Conservation (phyloP, 2,797 vertebrate genomes). For the Meda fulgida region DNA sequence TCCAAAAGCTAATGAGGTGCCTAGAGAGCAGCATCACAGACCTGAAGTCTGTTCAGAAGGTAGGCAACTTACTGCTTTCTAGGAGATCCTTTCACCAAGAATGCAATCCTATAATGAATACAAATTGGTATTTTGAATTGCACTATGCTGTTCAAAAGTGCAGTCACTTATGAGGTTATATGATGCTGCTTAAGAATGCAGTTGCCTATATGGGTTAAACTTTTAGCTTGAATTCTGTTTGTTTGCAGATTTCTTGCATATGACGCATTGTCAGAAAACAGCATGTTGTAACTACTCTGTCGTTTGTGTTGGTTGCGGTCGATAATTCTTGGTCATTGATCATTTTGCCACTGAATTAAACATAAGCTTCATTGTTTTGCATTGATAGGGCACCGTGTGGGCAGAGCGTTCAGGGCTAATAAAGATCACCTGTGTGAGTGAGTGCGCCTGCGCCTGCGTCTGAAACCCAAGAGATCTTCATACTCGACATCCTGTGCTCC, state of each 20-base stretch:
- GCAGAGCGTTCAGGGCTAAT: slow-evolving; percentile 36
- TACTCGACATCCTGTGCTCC: slow-evolving; percentile 59
- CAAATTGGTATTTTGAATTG: too few species aligned
- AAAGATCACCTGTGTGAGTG: slow-evolving; percentile 58
- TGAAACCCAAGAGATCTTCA: slow-evolving; percentile 58
- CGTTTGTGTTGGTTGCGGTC: neutral
- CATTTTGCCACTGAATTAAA: neutral
- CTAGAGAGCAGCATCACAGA: neutral
- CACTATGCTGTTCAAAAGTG: neutral
- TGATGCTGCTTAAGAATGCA: neutral
- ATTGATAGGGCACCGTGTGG: neutral
- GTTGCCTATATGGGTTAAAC: too few species aligned
- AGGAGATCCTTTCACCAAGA: neutral
- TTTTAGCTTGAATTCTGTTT: slow-evolving; percentile 26
- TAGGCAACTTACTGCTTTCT: slow-evolving; percentile 4
- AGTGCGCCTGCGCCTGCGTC: slow-evolving; percentile 34
- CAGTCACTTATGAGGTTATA: neutral
- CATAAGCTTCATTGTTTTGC: slow-evolving; percentile 39
- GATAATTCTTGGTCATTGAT: slow-evolving; percentile 17
- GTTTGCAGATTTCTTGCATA: neutral
- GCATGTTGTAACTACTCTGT: neutral
- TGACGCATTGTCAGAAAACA: neutral
- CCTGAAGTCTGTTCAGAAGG: neutral
- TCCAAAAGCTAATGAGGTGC: neutral
- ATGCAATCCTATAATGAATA: neutral